These are phyloP conservation scores for Campoplex capitator DNA, from an alignment of 2,888 invertebrate species.

Conservation along the genomic window DNA sequence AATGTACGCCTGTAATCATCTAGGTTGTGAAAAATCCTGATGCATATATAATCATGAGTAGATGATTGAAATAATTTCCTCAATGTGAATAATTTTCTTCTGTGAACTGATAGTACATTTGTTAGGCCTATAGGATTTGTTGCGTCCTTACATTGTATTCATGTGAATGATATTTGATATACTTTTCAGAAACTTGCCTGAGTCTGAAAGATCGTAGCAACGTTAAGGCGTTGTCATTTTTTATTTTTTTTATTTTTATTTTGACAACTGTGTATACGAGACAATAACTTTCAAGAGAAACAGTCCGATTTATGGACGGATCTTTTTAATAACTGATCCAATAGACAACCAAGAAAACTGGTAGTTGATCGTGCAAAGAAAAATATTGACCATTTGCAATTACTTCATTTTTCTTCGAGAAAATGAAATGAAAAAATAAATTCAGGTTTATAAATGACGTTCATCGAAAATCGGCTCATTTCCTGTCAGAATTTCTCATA, in stretches of 20 bases:
- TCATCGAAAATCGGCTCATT: not conserved
- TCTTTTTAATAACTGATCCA: not conserved
- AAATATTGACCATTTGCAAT: not conserved
- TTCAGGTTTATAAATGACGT: not conserved
- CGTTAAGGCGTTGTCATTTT: not conserved
- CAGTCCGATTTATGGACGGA: slow-evolving; percentile 36
- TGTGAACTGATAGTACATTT: not conserved
- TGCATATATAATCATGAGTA: not conserved
- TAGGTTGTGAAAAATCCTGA: not conserved
- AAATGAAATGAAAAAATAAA: not conserved
- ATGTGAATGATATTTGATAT: not conserved
- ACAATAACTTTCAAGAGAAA: not conserved
- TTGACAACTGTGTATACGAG: not conserved
- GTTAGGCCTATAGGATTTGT: not conserved
- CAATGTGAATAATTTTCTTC: not conserved
- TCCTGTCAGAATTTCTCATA: slow-evolving; percentile 1
- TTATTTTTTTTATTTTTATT: not conserved
- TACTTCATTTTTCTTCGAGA: not conserved
- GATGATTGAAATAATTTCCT: slow-evolving; percentile 4
- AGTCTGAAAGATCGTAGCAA: not conserved
- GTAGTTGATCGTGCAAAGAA: not conserved
- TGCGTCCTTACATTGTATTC: not conserved
- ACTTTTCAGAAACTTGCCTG: not conserved
- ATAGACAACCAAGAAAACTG: not conserved
- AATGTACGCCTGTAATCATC: not conserved